phyloP scores from a whole-genome alignment of 2,113 vertebrate genomes.

The Pangasianodon hypophthalmus region DNA sequence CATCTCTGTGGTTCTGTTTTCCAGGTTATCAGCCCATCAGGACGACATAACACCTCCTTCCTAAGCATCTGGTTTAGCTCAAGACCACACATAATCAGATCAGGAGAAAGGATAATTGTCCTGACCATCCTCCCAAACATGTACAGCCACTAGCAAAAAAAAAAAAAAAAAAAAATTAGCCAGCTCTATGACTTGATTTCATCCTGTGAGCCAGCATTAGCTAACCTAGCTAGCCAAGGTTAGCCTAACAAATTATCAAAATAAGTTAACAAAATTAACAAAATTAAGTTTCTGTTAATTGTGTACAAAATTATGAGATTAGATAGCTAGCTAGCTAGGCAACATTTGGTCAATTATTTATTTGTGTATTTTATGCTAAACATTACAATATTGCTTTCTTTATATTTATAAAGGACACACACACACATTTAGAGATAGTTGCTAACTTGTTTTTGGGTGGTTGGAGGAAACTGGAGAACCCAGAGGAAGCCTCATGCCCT shows the following conservation, averaged over 20 bases:
- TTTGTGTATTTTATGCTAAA: background rate
- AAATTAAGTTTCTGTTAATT: background rate
- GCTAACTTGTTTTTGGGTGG: background rate
- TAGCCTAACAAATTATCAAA: background rate
- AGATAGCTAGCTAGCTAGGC: too few species aligned
- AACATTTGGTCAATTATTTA: background rate
- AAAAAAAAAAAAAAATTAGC: background rate
- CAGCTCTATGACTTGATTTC: background rate
- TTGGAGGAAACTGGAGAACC: background rate
- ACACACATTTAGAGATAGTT: too few species aligned
- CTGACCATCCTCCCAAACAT: background rate
- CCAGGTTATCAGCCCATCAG: background rate
- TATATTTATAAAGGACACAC: too few species aligned
- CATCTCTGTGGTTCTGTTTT: conserved; percentile 7
- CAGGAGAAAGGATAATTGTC: background rate
- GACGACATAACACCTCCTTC: too few species aligned
- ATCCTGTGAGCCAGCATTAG: background rate
- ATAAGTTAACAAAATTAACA: too few species aligned
- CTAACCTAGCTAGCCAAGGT: background rate
- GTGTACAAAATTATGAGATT: background rate
- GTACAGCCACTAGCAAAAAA: background rate
- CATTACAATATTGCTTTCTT: background rate
- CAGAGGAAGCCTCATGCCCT: background rate
- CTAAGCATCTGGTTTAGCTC: background rate
- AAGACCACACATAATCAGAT: background rate